Base-by-base conservation (phyloP, 1,140 invertebrate genomes). In the Helicoverpa armigera region DNA sequence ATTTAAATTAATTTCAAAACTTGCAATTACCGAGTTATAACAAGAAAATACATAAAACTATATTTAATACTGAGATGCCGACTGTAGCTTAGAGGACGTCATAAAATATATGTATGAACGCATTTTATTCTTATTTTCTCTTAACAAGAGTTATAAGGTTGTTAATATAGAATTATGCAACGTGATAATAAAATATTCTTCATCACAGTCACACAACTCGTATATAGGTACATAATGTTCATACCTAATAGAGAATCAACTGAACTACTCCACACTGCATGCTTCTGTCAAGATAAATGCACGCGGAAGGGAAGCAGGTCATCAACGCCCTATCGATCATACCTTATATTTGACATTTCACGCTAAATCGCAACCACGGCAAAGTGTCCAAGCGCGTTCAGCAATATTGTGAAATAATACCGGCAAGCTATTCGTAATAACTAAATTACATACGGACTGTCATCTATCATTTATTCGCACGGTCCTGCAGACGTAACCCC, bases 401-500 rank as follows among this genome's bases (percentile, higher is more conserved):
- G 73, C 56, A 61, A 50, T 23, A 75, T 75, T 56, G 58, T 61
- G 73, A 61, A 75, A 75, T 74, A 58, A 67, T 70, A 75, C 73
- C 73, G 58, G 73, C 43, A 50, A 70, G 63, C 14, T 51, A 79
- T 48, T 60, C 48, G 76, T 82, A 82, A 82, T 82, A 70, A 82
- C 77, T 75, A 82, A 82, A 83, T 80, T 77, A 77, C 73, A 65
- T 77, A 67, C 61, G 23, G 60, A 65, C 43, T 80, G 73, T 77
- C 50, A 67, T 81, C 61, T 72, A 67, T 72, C 67, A 54, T 85
- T 84, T 85, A 88, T 87, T 89, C 87, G 85, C 87, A 87, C 85
- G 83, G 83, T 87, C 78, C 70, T 83, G 77, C 60, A 54, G 80
- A 79, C 78, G 63, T 80, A 79, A 73, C 83, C 79, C 79, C 65